Evolutionary conservation across 2,113 vertebrate species (phyloP).

Genomic region (Callithrix jacchus): DNA sequence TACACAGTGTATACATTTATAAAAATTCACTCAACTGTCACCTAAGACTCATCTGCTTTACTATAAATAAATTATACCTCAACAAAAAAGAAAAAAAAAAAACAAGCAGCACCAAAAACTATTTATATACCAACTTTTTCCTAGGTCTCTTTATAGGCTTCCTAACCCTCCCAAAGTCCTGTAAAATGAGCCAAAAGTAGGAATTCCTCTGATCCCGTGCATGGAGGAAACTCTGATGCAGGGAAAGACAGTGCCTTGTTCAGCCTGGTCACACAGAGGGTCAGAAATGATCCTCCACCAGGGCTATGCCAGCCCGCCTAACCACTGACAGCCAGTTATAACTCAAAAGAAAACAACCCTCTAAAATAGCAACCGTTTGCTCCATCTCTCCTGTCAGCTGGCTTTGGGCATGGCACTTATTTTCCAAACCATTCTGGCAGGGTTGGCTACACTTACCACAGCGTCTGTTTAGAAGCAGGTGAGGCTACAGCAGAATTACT

Average conservation of each 20-base stretch:
- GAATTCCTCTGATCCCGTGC: background rate
- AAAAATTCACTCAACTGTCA: slow-evolving; percentile 7
- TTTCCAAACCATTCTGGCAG: slow-evolving; percentile 49
- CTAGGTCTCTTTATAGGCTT: slow-evolving; percentile 33
- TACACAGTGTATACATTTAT: background rate
- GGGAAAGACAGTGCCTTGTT: background rate
- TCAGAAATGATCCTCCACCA: slow-evolving; percentile 38
- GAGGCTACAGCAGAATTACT: slow-evolving; percentile 21
- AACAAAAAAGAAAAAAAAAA: background rate
- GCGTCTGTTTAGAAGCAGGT: background rate
- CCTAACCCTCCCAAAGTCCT: background rate
- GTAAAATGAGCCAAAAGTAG: background rate
- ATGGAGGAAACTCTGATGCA: background rate
- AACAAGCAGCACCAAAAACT: background rate
- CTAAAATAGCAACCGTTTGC: slow-evolving; percentile 58
- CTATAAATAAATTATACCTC: background rate
- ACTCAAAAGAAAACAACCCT: slow-evolving; percentile 57
- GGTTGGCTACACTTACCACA: background rate
- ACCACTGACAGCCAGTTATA: slow-evolving; percentile 50
- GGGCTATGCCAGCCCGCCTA: background rate
- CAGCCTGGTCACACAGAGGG: background rate
- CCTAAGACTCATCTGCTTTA: slow-evolving; percentile 17
- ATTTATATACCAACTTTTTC: slow-evolving; percentile 25
- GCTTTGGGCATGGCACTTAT: slow-evolving; percentile 41
- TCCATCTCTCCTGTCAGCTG: slow-evolving; percentile 28